Evolutionary conservation across 2,888 invertebrate genomes (phyloP).

Genomic region (Cylloceria caligata): DNA sequence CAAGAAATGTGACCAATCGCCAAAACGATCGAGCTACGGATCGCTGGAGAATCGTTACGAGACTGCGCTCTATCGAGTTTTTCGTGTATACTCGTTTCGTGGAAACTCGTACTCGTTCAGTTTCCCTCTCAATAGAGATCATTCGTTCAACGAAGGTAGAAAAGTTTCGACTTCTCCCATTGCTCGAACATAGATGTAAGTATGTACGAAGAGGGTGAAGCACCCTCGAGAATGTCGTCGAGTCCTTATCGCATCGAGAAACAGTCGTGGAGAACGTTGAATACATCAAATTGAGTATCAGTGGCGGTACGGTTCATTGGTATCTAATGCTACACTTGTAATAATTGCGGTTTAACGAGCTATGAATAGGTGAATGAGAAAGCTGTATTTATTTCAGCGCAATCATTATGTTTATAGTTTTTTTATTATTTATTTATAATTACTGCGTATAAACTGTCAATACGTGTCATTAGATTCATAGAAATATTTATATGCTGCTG

Average conservation of each 20-base stretch:
- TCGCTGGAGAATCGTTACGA: constrained; percentile 44
- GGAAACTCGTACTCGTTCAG: not conserved
- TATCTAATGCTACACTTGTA: constrained; percentile 1
- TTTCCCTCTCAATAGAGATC: constrained; percentile 11
- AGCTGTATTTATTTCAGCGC: not conserved
- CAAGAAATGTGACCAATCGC: constrained; percentile 35
- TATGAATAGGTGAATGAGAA: not conserved
- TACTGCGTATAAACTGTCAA: not conserved
- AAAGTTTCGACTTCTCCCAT: constrained; percentile 15
- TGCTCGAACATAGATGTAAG: not conserved
- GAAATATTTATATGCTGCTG: not conserved
- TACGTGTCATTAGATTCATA: not conserved
- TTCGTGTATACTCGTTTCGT: constrained; percentile 1
- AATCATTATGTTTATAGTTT: not conserved
- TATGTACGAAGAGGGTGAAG: not conserved
- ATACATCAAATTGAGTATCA: not conserved
- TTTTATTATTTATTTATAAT: not conserved
- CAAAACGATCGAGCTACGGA: constrained; percentile 50
- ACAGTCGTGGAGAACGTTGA: not conserved
- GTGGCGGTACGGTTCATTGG: not conserved
- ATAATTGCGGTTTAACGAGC: not conserved
- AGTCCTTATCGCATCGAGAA: constrained; percentile 14
- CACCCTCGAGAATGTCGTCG: constrained; percentile 1
- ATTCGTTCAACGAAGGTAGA: constrained; percentile 27
- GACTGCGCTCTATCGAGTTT: constrained; percentile 58